Percentiles rank a stretch among this genome's conserved stretches.
phyloP scores from a whole-genome alignment of 2,113 vertebrate genomes.

The Barbus barbus region DNA sequence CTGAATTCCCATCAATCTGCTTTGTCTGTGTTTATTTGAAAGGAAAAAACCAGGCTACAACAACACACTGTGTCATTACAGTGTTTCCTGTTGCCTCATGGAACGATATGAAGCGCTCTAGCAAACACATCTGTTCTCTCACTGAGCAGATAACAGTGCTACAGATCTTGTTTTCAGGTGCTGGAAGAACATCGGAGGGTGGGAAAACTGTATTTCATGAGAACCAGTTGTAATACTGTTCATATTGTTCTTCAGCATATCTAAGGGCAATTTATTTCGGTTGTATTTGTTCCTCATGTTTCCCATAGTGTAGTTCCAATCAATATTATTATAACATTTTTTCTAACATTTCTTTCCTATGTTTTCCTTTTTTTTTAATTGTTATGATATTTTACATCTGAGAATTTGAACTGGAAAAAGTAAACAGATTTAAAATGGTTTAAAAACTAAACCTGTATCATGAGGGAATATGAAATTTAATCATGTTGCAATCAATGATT shows the following conservation, averaged over 20 bases:
- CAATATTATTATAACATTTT: slow-evolving; percentile 16
- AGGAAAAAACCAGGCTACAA: slow-evolving; percentile 12
- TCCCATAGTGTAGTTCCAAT: slow-evolving; percentile 11
- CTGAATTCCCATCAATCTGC: too few relatives aligned
- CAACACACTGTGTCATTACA: slow-evolving; percentile 34
- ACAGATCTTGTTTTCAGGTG: slow-evolving; percentile 39
- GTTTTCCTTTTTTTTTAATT: too few relatives aligned
- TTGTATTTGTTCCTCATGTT: neutral
- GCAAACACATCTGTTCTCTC: slow-evolving; percentile 33
- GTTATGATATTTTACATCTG: too few relatives aligned
- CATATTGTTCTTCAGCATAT: neutral
- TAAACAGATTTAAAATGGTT: neutral
- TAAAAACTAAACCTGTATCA: neutral
- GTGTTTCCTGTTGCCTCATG: slow-evolving; percentile 35
- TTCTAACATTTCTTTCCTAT: too few relatives aligned
- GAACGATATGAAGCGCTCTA: slow-evolving; percentile 16
- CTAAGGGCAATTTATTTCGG: neutral
- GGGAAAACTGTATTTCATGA: slow-evolving; percentile 9
- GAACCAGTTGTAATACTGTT: neutral
- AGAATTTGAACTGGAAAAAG: neutral
- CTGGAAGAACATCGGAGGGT: slow-evolving; percentile 30
- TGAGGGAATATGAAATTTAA: neutral
- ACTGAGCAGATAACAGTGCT: slow-evolving; percentile 27
- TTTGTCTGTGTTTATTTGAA: slow-evolving; percentile 47
- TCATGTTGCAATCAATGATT: neutral